Conservation (phyloP, 2,888 invertebrate species). For the Bombylius major region DNA sequence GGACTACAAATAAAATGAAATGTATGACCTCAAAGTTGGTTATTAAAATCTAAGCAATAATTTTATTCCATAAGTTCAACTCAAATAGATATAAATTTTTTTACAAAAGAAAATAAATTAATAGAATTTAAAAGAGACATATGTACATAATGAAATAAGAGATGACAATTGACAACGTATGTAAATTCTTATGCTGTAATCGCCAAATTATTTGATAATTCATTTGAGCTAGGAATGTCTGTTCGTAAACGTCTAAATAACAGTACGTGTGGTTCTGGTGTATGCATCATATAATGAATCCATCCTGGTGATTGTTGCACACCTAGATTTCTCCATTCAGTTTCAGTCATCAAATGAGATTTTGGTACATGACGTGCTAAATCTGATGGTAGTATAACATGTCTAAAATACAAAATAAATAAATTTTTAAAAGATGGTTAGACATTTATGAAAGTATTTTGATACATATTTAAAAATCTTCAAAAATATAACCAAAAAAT, state of each 20-base stretch:
- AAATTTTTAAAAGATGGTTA: no score
- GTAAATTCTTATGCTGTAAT: no score
- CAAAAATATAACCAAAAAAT: background rate
- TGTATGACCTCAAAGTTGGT: no score
- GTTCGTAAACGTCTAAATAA: conserved; percentile 53
- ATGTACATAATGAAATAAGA: no score
- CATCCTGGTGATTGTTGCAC: conserved; percentile 89
- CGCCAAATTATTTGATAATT: background rate
- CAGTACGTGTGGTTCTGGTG: conserved; percentile 80
- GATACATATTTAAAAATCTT: background rate
- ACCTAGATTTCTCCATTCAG: conserved; percentile 88
- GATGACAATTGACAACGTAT: no score
- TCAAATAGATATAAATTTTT: no score
- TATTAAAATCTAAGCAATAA: no score
- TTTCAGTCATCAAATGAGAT: conserved; percentile 84
- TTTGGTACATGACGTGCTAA: conserved; percentile 76
- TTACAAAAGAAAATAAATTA: no score
- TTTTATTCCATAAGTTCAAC: no score
- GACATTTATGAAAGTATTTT: no score
- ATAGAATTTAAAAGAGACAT: no score
- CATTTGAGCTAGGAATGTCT: background rate
- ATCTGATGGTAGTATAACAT: conserved; percentile 80
- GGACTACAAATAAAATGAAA: no score
- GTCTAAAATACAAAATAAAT: conserved; percentile 41
- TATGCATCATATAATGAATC: conserved; percentile 57